phyloP scores from a whole-genome alignment of 1,140 invertebrate genomes.

The Brachionus manjavacas region DNA sequence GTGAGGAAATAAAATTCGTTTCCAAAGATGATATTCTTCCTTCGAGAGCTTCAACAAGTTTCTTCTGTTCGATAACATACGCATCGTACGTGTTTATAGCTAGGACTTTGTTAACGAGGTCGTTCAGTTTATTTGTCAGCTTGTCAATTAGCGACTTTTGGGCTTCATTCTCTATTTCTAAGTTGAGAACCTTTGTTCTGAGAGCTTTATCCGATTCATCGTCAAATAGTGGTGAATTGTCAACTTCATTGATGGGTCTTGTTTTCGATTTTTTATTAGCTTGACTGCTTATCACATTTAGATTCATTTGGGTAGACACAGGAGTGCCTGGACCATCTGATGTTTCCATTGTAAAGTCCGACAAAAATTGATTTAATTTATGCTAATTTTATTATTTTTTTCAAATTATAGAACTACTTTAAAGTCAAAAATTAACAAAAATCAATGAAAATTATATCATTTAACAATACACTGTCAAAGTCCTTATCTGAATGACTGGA shows the following conservation, averaged over 20 bases:
- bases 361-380: background rate
- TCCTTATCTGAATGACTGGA: no score
- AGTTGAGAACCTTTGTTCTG: no score
- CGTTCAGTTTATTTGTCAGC: background rate
- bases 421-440: no score
- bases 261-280: background rate
- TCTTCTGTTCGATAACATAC: background rate
- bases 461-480: no score
- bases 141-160: no score
- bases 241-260: background rate
- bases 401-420: no score
- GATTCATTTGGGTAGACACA: background rate
- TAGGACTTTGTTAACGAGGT: no score
- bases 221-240: background rate
- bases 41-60: background rate
- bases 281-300: background rate
- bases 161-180: no score
- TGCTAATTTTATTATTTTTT: no score
- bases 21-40: background rate
- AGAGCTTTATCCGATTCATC: background rate
- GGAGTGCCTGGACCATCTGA: background rate
- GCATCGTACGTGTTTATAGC: background rate
- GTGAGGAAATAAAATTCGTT: no score
- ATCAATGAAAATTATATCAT: no score
- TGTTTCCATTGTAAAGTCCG: background rate